Conservation (phyloP, 2,888 invertebrate species). For the Campoplex capitator region DNA sequence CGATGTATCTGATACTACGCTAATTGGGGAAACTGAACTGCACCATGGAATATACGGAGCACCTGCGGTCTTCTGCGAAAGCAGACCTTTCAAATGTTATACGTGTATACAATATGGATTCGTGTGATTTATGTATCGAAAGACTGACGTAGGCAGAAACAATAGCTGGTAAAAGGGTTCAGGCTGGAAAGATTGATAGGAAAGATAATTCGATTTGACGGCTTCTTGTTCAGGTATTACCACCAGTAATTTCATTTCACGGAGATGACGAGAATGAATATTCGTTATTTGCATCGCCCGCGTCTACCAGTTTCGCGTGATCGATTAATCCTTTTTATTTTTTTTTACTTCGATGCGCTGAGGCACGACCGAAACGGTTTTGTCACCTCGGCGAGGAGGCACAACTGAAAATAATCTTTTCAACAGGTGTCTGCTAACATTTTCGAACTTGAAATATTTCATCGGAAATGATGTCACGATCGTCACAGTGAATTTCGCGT, state of each 20-base stretch:
- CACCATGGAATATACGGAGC: not conserved
- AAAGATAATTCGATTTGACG: conserved; percentile 13
- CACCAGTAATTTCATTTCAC: conserved; percentile 35
- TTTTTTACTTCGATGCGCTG: not conserved
- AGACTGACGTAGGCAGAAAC: not conserved
- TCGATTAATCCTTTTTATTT: not conserved
- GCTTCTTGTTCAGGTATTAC: conserved; percentile 3
- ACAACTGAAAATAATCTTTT: not conserved
- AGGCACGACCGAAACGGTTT: not conserved
- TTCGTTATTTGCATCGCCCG: not conserved
- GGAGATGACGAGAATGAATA: not conserved
- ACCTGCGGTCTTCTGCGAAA: not conserved
- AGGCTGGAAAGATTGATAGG: conserved; percentile 16
- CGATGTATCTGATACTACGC: not conserved
- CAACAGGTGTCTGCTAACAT: not conserved
- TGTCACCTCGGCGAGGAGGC: not conserved
- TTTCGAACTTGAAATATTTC: not conserved
- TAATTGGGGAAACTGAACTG: not conserved
- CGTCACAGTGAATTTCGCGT: not conserved
- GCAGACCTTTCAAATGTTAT: not conserved
- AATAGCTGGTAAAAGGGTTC: not conserved
- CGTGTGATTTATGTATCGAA: conserved; percentile 17
- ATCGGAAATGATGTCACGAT: not conserved
- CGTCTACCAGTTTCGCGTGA: not conserved
- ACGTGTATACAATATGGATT: conserved; percentile 5